Percentiles rank a stretch among this genome's conserved stretches.
phyloP scores from a whole-genome alignment of 1,140 invertebrate species.

The Drosophila tropicalis region DNA sequence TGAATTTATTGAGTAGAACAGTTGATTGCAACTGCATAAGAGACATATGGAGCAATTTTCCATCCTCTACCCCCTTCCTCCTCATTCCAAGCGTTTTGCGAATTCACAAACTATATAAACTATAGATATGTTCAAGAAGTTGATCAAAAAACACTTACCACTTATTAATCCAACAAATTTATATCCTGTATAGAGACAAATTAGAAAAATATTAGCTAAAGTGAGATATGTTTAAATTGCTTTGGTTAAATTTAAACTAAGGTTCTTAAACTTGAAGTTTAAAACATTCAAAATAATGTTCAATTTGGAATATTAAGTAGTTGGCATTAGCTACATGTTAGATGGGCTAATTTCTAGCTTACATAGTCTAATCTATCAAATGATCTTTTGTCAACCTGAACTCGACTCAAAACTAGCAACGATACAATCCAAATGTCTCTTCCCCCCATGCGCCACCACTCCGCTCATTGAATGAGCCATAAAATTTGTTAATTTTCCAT shows the following conservation, averaged over 20 bases:
- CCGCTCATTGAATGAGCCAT: conserved; percentile 59
- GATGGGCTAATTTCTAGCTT: background rate
- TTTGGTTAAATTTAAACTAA: too few species aligned
- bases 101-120: too few species aligned
- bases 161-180: too few species aligned
- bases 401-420: background rate
- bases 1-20: background rate
- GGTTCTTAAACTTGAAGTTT: too few species aligned
- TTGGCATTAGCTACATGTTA: background rate
- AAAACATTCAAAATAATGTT: background rate
- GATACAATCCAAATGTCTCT: conserved; percentile 30
- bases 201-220: too few species aligned
- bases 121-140: too few species aligned
- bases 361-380: background rate
- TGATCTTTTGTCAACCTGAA: background rate
- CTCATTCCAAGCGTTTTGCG: background rate
- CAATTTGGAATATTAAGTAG: conserved; percentile 1
- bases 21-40: conserved; percentile 8
- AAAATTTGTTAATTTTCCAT: conserved; percentile 72
- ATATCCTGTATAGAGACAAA: too few species aligned
- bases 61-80: too few species aligned
- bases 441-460: conserved; percentile 9
- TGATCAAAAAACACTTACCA: too few species aligned
- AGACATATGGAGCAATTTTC: conserved; percentile 5
- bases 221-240: too few species aligned